phyloP scores from a whole-genome alignment of 2,888 invertebrate genomes.

The Ectropis crepuscularia region DNA sequence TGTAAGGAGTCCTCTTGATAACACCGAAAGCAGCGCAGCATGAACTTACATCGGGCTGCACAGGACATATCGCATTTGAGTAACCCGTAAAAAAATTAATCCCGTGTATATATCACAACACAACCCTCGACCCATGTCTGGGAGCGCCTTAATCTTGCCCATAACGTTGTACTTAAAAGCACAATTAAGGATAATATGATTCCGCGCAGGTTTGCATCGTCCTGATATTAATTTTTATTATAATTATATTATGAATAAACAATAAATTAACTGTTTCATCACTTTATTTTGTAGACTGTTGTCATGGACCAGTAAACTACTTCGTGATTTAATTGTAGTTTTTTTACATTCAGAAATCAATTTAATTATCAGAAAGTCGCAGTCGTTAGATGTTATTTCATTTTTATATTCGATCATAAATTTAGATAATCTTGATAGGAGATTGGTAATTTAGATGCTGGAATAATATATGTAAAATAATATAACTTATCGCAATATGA shows the following conservation, averaged over 20 bases:
- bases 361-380: background rate
- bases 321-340: too few species aligned
- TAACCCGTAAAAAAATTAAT: too few species aligned
- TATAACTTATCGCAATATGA: background rate
- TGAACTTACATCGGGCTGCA: too few species aligned
- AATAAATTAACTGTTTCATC: too few species aligned
- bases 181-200: slow-evolving; percentile 78
- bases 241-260: too few species aligned
- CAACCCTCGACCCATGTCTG: slow-evolving; percentile 22
- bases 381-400: background rate
- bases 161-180: slow-evolving; percentile 74
- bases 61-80: too few species aligned
- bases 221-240: too few species aligned
- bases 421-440: slow-evolving; percentile 10
- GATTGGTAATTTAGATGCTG: slow-evolving; percentile 14
- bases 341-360: too few species aligned
- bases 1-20: too few species aligned
- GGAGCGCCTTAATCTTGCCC: slow-evolving; percentile 48
- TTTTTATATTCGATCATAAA: slow-evolving; percentile 7
- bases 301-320: too few species aligned
- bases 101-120: slow-evolving; percentile 3
- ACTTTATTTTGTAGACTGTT: too few species aligned
- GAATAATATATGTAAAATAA: slow-evolving; percentile 1
- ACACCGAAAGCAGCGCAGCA: too few species aligned
- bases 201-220: slow-evolving; percentile 47